These are phyloP conservation scores for Periparus ater DNA, from an alignment of 2,797 vertebrate species.

Conservation along the genomic window DNA sequence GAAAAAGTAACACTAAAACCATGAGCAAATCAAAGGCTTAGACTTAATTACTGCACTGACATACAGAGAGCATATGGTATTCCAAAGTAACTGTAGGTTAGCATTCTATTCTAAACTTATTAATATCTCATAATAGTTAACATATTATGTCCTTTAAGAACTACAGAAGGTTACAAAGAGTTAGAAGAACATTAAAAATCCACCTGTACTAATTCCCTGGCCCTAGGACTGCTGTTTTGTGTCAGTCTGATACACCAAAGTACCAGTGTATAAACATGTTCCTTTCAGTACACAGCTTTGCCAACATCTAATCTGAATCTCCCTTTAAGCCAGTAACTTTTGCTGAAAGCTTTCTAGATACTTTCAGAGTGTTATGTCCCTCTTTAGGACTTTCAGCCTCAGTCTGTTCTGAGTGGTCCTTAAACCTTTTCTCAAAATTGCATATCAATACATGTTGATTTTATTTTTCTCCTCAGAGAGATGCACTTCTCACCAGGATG, in stretches of 20 bases:
- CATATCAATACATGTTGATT: accelerated
- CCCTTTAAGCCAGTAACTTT: not conserved
- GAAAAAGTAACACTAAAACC: not conserved
- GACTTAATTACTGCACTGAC: not conserved
- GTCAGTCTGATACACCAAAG: not conserved
- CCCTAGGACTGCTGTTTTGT: not conserved
- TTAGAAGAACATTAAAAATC: not conserved
- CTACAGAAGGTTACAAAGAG: not conserved
- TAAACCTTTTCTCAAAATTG: not conserved
- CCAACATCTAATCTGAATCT: not conserved
- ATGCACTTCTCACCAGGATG: not conserved
- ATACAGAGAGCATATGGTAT: not conserved
- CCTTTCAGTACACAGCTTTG: not conserved
- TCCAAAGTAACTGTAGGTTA: not conserved
- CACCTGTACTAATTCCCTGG: too few relatives aligned
- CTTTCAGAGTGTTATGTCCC: not conserved
- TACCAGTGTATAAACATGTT: not conserved
- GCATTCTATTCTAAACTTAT: not conserved
- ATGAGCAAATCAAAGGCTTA: not conserved
- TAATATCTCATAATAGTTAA: not conserved
- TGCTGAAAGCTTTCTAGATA: not conserved
- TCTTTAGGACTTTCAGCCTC: not conserved
- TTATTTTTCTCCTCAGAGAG: not conserved
- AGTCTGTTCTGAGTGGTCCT: not conserved
- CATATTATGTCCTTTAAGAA: not conserved